Conservation (phyloP, 2,888 invertebrate species). For the Oscheius myriophilus region DNA sequence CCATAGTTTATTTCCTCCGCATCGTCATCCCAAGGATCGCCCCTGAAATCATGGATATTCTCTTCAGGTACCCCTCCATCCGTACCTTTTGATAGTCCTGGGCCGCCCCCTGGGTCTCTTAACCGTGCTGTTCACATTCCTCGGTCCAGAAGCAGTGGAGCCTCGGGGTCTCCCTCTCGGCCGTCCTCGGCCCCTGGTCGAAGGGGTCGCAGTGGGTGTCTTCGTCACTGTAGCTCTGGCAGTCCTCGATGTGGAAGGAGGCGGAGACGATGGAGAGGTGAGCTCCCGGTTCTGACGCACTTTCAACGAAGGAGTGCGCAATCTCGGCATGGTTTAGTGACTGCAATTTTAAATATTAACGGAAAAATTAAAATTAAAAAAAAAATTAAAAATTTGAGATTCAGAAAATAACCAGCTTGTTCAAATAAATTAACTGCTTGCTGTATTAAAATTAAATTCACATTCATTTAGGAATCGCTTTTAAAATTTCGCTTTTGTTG, state of each 20-base stretch:
- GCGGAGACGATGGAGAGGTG: background rate
- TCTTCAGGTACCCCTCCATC: too few species aligned
- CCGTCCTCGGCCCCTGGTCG: background rate
- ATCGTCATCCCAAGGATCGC: conserved; percentile 25
- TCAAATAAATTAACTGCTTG: too few species aligned
- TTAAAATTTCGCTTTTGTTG: too few species aligned
- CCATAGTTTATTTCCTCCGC: conserved; percentile 24
- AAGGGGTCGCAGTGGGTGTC: background rate
- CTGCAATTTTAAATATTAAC: background rate
- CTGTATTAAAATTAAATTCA: too few species aligned
- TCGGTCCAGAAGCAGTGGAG: background rate
- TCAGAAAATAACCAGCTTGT: too few species aligned
- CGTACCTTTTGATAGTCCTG: conserved; percentile 10
- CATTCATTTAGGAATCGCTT: too few species aligned
- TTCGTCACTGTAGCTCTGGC: background rate
- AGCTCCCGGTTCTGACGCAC: conserved; percentile 22
- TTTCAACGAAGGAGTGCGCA: conserved; percentile 28
- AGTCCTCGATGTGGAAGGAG: background rate
- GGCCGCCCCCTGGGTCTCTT: conserved; percentile 5
- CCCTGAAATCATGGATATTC: background rate
- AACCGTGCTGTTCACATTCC: background rate
- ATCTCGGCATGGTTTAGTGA: conserved; percentile 20
- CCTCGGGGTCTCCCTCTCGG: background rate
- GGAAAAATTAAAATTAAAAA: background rate
- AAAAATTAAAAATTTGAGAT: too few species aligned